Evolutionary conservation across 1,140 invertebrate species (phyloP).

Genomic region (Pseudomyrmex concolor): DNA sequence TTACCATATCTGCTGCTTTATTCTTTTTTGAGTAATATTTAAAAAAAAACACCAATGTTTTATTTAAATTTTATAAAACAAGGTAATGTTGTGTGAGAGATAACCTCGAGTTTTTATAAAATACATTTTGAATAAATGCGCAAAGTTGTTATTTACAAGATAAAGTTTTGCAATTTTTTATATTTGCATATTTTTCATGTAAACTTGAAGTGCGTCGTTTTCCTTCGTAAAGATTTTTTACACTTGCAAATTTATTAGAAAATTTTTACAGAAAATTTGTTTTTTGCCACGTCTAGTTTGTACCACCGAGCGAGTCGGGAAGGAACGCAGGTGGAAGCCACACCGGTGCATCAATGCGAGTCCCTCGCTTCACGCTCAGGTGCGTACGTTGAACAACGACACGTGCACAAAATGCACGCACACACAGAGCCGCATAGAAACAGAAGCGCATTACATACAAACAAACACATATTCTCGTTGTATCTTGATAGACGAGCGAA

Average conservation of each 20-base stretch:
- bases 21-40: no score
- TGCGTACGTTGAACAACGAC: constrained; percentile 70
- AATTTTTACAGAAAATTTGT: constrained; percentile 9
- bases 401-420: constrained; percentile 1
- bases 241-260: not conserved
- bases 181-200: no score
- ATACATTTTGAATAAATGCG: no score
- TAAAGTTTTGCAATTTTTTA: no score
- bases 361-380: constrained; percentile 75
- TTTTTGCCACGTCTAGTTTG: not conserved
- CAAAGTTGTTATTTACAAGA: no score
- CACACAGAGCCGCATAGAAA: not conserved
- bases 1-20: no score
- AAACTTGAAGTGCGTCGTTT: no score
- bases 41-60: no score
- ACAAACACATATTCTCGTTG: constrained; percentile 38
- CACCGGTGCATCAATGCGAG: constrained; percentile 69
- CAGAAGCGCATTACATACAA: constrained; percentile 10
- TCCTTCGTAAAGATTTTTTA: no score
- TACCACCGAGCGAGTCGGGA: constrained; percentile 14
- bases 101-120: no score
- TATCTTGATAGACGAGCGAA: constrained; percentile 55
- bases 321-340: constrained; percentile 72
- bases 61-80: no score
- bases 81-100: no score